Evolutionary conservation across 2,797 vertebrate genomes (phyloP), one percentile per base, ranked within the genome.

Genomic region (Platalea minor): DNA sequence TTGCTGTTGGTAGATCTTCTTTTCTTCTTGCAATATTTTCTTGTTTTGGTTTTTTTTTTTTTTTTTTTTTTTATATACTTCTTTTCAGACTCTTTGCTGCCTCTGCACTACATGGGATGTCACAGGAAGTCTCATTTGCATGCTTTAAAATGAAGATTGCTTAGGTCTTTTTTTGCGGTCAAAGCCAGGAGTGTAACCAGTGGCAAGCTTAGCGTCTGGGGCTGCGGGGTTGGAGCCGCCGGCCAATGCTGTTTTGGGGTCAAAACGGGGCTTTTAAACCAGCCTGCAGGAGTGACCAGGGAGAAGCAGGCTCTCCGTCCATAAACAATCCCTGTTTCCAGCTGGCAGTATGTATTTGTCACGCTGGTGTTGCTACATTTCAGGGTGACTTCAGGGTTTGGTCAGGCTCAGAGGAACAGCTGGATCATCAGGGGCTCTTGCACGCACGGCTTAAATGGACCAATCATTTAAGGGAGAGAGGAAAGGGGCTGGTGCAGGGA

Each of bases 171-270:
- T 70, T 69, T 46, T 68, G 39, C 54, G 48, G 78, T 72, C 26
- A 69, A 74, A 69, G 19, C 20, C 39, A n/a, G 23, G 13, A 51
- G 39, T 67, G 67, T 70, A 82, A 45, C 63, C 65, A 82, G 56
- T 8, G 8, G 24, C 1, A 3, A 87, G 11, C n/a, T 37, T 63
- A 21, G 18, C 0, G 0, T 16, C 50, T 17, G 12, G 35, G n/a
- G 18, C 29, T 46, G 26, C 10, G 35, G 67, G 33, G 11, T 26
- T 48, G 33, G 33, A 74, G 14, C 45, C 3, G 0, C 46, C 74
- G 48, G 39, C 26, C 25, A 54, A 4, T 31, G 10, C 11, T 46
- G 10, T 31, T 79, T 37, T 51, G 20, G 14, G 46, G 41, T 72
- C 53, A 64, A 68, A 82, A 43, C 0, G 0, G 12, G 29, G 8